Evolutionary conservation across 2,797 vertebrate species (phyloP).

Genomic region (Prionace glauca): DNA sequence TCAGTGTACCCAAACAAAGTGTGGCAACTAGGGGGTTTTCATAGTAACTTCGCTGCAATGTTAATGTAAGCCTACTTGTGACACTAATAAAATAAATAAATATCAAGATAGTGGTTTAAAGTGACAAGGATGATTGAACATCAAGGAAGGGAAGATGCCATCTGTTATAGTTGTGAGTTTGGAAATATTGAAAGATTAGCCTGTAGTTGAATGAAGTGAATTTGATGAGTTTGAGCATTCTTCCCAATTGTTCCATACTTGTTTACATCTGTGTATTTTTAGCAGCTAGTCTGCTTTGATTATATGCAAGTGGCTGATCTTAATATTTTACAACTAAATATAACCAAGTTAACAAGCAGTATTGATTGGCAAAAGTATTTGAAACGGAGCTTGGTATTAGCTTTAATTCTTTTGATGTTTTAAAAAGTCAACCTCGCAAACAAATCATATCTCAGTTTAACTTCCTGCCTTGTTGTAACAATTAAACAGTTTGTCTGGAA

Average conservation of each 20-base stretch:
- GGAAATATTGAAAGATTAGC: neutral
- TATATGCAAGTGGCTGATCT: neutral
- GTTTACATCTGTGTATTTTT: neutral
- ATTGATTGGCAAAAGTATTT: neutral
- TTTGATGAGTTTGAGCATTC: neutral
- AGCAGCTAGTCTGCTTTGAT: neutral
- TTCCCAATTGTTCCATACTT: neutral
- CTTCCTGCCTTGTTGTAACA: neutral
- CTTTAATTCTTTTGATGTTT: neutral
- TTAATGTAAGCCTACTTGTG: too few relatives aligned
- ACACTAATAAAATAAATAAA: neutral
- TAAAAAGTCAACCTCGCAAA: neutral
- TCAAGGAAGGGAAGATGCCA: neutral
- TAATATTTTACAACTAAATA: neutral
- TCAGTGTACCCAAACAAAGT: too few relatives aligned
- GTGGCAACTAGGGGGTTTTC: too few relatives aligned
- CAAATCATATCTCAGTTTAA: neutral
- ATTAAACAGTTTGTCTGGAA: neutral
- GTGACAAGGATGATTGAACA: neutral
- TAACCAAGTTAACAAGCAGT: neutral
- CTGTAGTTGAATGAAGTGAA: neutral
- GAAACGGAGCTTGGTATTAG: neutral
- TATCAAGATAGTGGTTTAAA: neutral
- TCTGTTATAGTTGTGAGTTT: neutral
- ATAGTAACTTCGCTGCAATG: too few relatives aligned